Conservation (phyloP, 2,113 vertebrate genomes). For the Monarcha castaneiventris region DNA sequence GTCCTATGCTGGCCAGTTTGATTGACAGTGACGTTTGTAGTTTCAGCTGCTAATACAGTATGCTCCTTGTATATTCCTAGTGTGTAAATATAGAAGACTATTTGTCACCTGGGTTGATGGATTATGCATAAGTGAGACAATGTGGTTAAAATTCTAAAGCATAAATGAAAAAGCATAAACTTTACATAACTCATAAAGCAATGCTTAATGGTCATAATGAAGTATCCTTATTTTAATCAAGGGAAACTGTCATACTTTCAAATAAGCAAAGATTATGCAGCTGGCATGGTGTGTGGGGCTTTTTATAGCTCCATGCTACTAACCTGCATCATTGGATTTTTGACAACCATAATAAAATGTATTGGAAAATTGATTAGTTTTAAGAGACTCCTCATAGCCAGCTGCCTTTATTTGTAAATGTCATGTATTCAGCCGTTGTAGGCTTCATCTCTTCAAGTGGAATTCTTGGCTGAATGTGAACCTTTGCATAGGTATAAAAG, state of each 20-base stretch:
- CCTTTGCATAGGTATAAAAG: slow-evolving; percentile 44
- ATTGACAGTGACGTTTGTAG: slow-evolving; percentile 88
- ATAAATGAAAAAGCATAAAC: slow-evolving; percentile 75
- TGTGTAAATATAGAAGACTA: slow-evolving; percentile 92
- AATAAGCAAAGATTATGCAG: slow-evolving; percentile 16
- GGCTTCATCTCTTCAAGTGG: slow-evolving; percentile 30
- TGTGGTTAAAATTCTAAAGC: slow-evolving; percentile 81
- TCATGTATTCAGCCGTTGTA: slow-evolving; percentile 37
- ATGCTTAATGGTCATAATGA: slow-evolving; percentile 41
- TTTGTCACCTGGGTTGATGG: slow-evolving; percentile 91
- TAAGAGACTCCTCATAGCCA: slow-evolving; percentile 60
- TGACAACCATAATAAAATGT: slow-evolving; percentile 69
- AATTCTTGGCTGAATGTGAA: slow-evolving; percentile 40
- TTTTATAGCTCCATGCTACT: slow-evolving; percentile 41
- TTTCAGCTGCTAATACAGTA: slow-evolving; percentile 88
- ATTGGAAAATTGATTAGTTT: slow-evolving; percentile 73
- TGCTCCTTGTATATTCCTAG: slow-evolving; percentile 75
- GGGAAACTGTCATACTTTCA: slow-evolving; percentile 38
- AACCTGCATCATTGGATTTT: slow-evolving; percentile 65
- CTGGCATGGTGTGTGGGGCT: background rate
- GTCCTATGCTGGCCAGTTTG: slow-evolving; percentile 82
- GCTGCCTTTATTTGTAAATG: slow-evolving; percentile 76
- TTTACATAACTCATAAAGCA: slow-evolving; percentile 67
- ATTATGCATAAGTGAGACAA: slow-evolving; percentile 87
- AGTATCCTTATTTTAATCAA: slow-evolving; percentile 40